Evolutionary conservation across 1,140 invertebrate species (phyloP), one percentile per base, ranked within the genome.

Genomic region (Bombyx mori): DNA sequence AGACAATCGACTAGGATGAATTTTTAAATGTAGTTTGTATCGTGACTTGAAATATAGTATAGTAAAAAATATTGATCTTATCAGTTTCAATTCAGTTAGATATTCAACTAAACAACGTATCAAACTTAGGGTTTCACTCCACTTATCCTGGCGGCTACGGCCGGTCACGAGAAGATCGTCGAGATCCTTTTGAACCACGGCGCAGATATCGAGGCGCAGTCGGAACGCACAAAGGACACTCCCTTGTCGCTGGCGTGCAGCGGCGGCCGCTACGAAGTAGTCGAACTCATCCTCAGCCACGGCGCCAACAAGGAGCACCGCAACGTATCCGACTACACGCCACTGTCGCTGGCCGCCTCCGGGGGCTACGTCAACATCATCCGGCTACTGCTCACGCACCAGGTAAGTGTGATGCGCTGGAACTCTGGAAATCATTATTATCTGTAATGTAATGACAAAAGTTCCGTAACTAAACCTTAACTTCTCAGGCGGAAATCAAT

Each of bases 331-430:
- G 99, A 99, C 88, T 99, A 99, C 79, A 99, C 99, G 1, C 99
- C 99, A 2, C 89, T 99, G 3, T 98, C 97, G 77, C 89, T 99
- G 58, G 99, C 99, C 50, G 98, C 98, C 26, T 99, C 97, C 42
- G 98, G 98, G 42, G 99, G 98, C 42, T 99, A 99, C 88, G 97
- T 99, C 49, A 99, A 99, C 82, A 99, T 99, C 69, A 99, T 99
- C 65, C 96, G 98, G 74, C 90, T 99, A 49, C 88, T 99, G 46
- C 89, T 99, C 10, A 93, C 91, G 66, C 92, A 94, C 75, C 91
- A 93, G 86, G 82, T 86, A 52, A 12, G 18, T 60, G 12, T n/a
- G 4, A 35, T 35, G 26, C 4, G 26, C 26, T 35, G 1, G 26
- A 35, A 35, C 26, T 35, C 4, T 35, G 2, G 26, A 35, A 18